Conservation (phyloP, 2,888 invertebrate genomes). For the Syrista parreyssii region DNA sequence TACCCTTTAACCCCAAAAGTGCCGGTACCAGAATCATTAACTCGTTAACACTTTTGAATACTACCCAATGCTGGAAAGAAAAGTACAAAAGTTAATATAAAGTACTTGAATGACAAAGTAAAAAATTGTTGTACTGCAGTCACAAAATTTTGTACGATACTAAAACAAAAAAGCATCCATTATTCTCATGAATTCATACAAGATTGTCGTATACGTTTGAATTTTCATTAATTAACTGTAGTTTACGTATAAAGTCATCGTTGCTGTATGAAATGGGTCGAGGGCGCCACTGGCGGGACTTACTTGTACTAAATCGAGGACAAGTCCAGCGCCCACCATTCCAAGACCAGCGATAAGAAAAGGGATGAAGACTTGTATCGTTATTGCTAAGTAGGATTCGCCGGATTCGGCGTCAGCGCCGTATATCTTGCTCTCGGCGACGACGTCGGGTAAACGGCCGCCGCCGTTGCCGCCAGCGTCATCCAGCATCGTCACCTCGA, state of each 20-base stretch:
- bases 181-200: too few species aligned
- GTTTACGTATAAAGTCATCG: too few species aligned
- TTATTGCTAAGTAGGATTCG: conserved; percentile 73
- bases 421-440: conserved; percentile 68
- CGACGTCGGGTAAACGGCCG: conserved; percentile 68
- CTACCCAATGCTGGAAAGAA: conserved; percentile 75
- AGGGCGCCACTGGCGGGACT: conserved; percentile 21
- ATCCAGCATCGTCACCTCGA: conserved; percentile 55
- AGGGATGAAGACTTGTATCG: conserved; percentile 77
- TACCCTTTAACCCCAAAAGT: conserved; percentile 87
- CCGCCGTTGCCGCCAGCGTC: conserved; percentile 61
- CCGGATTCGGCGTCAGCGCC: conserved; percentile 63
- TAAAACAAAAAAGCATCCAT: too few species aligned
- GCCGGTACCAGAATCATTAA: conserved; percentile 85
- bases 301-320: conserved; percentile 79
- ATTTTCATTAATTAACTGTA: too few species aligned
- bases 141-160: background rate
- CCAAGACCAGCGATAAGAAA: conserved; percentile 82
- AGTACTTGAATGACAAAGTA: background rate
- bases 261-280: too few species aligned
- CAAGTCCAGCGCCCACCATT: conserved; percentile 82
- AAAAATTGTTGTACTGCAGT: background rate
- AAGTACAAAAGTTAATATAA: background rate
- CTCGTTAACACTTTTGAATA: conserved; percentile 77
- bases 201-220: too few species aligned